Evolutionary conservation across 2,797 vertebrate genomes (phyloP), one percentile per base, ranked within the genome.

Genomic region (Pseudochirops corinnae): DNA sequence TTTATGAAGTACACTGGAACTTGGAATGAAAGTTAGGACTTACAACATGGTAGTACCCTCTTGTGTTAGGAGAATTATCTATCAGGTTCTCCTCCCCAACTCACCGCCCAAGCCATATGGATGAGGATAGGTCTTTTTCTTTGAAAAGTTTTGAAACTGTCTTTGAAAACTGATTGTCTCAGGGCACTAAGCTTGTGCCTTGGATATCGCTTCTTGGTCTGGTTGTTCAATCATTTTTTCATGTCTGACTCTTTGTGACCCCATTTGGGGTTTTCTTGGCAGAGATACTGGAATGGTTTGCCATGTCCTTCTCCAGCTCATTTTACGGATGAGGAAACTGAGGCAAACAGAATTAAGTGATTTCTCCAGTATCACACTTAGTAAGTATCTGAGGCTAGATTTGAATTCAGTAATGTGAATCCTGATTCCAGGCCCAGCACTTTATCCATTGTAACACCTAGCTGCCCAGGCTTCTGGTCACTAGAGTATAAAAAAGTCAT

Each of bases 21-120:
- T 92, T 91, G 56, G 91, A 95, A 96, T 50, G 74, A 97, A 96
- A 62, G 82, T 94, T 90, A 95, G 90, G 24, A 56, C 90, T 94
- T 94, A 92, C 57, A 91, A 92, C 56, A 28, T 93, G 52, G 12
- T 39, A 60, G 74, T 82, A 82, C 39, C 74, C 74, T 82, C 74
- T 26, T 46, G 74, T 87, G 74, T 39, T 50, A 87, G 67, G 33
- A 39, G 39, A 87, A 87, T 87, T 46, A 87, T 50, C 74, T 50
- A 50, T 16, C 39, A 87, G 24, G 39, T 26, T 87, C 33, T 5
- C 33, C 33, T 74, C 16, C 5, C 62, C 62, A 74, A 18, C 39
- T 46, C 39, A 10, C 3, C 39, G 9, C 67, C 67, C 18, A 46
- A 26, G 9, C 9, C 18, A 87, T 87, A 24, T 87, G 74, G 39